These are phyloP conservation scores for Anthrax anthrax DNA, from an alignment of 2,888 invertebrate species.

Conservation along the genomic window DNA sequence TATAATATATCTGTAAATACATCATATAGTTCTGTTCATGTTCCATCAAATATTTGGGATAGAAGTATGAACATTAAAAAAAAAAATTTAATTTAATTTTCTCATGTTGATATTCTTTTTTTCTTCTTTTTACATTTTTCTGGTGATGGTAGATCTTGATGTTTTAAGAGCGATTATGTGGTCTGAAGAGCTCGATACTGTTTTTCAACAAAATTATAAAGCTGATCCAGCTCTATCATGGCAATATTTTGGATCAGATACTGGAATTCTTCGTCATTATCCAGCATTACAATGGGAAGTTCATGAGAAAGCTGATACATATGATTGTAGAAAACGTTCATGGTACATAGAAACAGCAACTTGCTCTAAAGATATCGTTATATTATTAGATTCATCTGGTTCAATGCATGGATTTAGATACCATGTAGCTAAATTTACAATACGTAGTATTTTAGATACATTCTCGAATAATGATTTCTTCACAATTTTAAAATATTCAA, in stretches of 20 bases:
- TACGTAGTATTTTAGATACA: constrained; percentile 79
- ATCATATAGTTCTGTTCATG: constrained; percentile 72
- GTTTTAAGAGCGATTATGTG: constrained; percentile 71
- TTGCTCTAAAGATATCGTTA: constrained; percentile 92
- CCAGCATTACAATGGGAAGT: constrained; percentile 65
- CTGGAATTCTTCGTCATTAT: constrained; percentile 84
- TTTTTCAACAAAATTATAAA: constrained; percentile 72
- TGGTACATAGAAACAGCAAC: constrained; percentile 98
- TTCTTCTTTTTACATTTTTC: not conserved
- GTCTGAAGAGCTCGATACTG: constrained; percentile 73
- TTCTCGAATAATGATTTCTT: constrained; percentile 97
- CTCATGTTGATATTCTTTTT: not conserved
- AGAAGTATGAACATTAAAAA: constrained; percentile 39
- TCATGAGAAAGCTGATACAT: constrained; percentile 51
- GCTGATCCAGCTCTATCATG: constrained; percentile 83
- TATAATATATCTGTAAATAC: constrained; percentile 71
- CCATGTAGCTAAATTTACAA: constrained; percentile 70
- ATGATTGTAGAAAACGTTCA: constrained; percentile 81
- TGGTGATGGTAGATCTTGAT: constrained; percentile 33
- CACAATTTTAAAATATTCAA: constrained; percentile 75
- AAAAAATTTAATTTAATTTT: not conserved
- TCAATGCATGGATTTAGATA: constrained; percentile 82
- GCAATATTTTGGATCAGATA: constrained; percentile 95
- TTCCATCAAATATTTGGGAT: constrained; percentile 88
- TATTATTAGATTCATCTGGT: constrained; percentile 88